Evolutionary conservation across 37 sponge, comb jelly and placozoan species (phyloP).

Genomic region (Lycopodina hypogea): DNA sequence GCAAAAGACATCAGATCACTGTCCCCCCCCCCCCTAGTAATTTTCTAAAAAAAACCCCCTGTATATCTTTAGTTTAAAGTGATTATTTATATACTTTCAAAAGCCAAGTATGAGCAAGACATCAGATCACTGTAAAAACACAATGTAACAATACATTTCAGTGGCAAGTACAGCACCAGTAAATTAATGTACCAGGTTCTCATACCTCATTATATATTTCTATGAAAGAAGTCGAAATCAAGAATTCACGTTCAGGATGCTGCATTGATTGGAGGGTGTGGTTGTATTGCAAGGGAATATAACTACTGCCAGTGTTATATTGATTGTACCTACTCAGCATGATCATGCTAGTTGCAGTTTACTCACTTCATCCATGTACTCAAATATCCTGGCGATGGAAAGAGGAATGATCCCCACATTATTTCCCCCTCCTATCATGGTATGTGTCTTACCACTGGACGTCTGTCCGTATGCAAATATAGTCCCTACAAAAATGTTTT

Average conservation of each 20-base stretch:
- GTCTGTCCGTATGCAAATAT: constrained; percentile 99
- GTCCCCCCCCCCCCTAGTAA: too few species aligned
- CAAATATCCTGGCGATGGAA: constrained; percentile 81
- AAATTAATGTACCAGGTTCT: not conserved
- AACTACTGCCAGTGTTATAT: not conserved
- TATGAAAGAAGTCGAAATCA: constrained; percentile 77
- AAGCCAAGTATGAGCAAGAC: too few species aligned
- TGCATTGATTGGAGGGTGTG: not conserved
- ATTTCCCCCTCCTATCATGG: constrained; percentile 80
- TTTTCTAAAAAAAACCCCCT: too few species aligned
- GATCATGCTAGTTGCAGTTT: too few species aligned
- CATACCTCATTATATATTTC: constrained; percentile 91
- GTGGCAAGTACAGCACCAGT: too few species aligned
- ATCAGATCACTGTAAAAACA: too few species aligned
- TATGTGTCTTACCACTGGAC: constrained; percentile 98
- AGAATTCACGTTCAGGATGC: constrained; percentile 63
- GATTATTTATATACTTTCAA: too few species aligned
- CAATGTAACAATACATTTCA: too few species aligned
- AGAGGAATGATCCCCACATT: constrained; percentile 86
- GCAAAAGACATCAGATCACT: too few species aligned
- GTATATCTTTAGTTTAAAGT: too few species aligned
- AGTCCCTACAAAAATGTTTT: constrained; percentile 47
- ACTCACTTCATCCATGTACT: constrained; percentile 56
- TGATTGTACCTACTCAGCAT: too few species aligned
- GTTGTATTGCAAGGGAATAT: not conserved